Conservation (phyloP, 92 coral and sea anemone species). For the Palythoa caribaeorum region DNA sequence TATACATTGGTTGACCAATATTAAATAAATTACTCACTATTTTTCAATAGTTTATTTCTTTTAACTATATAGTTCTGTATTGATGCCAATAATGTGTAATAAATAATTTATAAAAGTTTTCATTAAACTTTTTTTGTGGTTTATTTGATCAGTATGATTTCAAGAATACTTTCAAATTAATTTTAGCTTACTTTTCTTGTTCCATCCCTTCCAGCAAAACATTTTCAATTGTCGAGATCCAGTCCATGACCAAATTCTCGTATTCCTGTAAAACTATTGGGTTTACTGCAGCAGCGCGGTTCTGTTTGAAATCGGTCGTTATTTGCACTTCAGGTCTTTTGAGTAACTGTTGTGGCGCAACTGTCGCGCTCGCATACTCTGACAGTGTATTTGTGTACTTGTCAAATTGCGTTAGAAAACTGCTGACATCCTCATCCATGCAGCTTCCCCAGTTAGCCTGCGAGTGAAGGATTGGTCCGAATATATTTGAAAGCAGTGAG, state of each 20-base stretch:
- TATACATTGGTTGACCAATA: too few relatives aligned
- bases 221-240: conserved; percentile 92
- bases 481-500: conserved; percentile 85
- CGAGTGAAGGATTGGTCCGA: conserved; percentile 91
- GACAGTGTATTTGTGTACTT: conserved; percentile 87
- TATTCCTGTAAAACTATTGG: conserved; percentile 91
- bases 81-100: too few relatives aligned
- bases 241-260: conserved; percentile 89
- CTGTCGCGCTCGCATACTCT: conserved; percentile 92
- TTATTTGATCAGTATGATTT: too few relatives aligned
- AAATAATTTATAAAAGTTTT: not conserved
- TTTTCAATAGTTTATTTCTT: too few relatives aligned
- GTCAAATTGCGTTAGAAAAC: conserved; percentile 92
- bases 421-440: conserved; percentile 80
- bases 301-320: conserved; percentile 95
- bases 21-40: too few relatives aligned
- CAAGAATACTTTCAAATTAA: not conserved
- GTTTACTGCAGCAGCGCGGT: conserved; percentile 98
- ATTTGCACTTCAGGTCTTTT: conserved; percentile 95
- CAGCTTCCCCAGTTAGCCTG: conserved; percentile 94
- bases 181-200: conserved; percentile 48
- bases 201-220: conserved; percentile 91
- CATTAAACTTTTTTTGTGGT: not conserved
- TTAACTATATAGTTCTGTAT: too few relatives aligned
- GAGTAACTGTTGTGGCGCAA: conserved; percentile 95